Conservation (phyloP, 2,113 vertebrate species). For the Podarcis raffonei region DNA sequence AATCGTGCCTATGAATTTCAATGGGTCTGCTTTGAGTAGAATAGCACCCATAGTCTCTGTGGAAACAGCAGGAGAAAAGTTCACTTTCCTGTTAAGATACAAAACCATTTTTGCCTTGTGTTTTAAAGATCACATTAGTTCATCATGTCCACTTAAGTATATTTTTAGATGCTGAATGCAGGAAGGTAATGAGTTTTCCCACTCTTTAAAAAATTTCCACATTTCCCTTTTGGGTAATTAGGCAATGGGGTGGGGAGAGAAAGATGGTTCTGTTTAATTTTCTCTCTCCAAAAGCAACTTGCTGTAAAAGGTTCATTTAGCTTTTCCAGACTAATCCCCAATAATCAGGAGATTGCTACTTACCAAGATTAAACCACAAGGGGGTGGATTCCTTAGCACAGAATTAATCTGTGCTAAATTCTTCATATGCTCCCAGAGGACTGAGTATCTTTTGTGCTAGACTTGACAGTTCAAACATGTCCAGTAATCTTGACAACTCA, state of each 20-base stretch:
- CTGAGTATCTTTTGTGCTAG: neutral
- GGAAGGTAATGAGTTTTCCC: constrained; percentile 21
- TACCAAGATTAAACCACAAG: constrained; percentile 45
- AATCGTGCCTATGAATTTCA: too few relatives aligned
- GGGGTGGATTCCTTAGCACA: neutral
- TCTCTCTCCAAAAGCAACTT: constrained; percentile 5
- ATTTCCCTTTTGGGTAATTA: constrained; percentile 49
- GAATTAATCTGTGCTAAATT: constrained; percentile 33
- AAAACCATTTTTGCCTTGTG: constrained; percentile 40
- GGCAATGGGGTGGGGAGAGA: neutral
- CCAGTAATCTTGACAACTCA: neutral
- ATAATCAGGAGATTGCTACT: constrained; percentile 19
- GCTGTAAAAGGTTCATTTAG: constrained; percentile 37
- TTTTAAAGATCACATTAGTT: constrained; percentile 22
- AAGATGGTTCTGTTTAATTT: constrained; percentile 29
- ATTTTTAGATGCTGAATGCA: constrained; percentile 31
- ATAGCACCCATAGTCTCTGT: neutral
- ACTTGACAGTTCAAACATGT: constrained; percentile 1
- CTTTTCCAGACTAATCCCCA: constrained; percentile 20
- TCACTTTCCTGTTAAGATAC: constrained; percentile 18
- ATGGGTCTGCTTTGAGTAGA: too few relatives aligned
- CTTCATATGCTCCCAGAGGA: neutral
- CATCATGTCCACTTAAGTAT: constrained; percentile 21
- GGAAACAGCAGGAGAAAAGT: neutral
- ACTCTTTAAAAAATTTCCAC: constrained; percentile 35